phyloP scores from a whole-genome alignment of 2,797 vertebrate genomes.

The Sebastes diaconus region DNA sequence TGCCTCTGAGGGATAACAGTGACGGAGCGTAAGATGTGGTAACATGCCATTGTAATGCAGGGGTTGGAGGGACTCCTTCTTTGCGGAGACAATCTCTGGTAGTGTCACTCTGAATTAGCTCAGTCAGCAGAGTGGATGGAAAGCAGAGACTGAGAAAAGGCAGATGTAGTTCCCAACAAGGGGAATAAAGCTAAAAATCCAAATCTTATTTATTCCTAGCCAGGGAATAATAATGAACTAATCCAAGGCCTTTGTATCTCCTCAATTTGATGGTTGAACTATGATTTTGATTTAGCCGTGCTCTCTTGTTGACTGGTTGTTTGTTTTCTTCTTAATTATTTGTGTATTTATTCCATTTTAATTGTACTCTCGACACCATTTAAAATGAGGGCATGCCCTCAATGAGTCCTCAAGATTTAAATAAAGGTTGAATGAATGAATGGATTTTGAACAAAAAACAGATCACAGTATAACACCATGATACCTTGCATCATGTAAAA shows the following conservation, averaged over 20 bases:
- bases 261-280: not conserved
- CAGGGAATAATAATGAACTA: not conserved
- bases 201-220: not conserved
- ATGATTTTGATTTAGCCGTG: fast-evolving
- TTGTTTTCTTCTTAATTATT: too few species aligned
- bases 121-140: not conserved
- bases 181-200: not conserved
- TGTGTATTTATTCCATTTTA: too few species aligned
- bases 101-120: constrained; percentile 15
- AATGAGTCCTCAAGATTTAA: fast-evolving
- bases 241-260: not conserved
- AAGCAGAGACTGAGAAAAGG: not conserved
- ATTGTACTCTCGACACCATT: too few species aligned
- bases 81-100: not conserved
- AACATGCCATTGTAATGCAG: constrained; percentile 17
- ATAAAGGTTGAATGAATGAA: too few species aligned
- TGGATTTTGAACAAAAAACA: not conserved
- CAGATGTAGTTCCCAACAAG: not conserved
- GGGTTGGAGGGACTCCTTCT: constrained; percentile 1
- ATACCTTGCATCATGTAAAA: not conserved
- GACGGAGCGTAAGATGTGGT: constrained; percentile 14
- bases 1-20: not conserved
- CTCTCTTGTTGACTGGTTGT: too few species aligned
- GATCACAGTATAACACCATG: not conserved
- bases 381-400: too few species aligned